Evolutionary conservation across 1,140 invertebrate genomes (phyloP).

Genomic region (Mizuhopecten yessoensis): DNA sequence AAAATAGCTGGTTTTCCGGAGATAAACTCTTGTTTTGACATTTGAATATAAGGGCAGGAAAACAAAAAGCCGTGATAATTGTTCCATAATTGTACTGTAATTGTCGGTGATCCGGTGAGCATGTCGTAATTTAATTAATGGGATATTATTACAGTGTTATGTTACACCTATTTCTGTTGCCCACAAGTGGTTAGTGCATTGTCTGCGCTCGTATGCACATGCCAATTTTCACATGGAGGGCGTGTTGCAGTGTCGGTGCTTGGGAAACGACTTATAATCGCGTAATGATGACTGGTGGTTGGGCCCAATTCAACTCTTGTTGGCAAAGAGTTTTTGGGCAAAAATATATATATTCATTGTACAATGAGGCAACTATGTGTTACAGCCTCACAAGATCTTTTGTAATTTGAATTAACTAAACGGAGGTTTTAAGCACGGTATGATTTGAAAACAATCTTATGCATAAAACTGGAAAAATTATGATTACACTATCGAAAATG

Average conservation of each 20-base stretch:
- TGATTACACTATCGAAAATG: too few species aligned
- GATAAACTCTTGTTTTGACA: constrained; percentile 28
- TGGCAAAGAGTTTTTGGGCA: too few species aligned
- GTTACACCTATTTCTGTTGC: neutral
- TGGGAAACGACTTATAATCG: too few species aligned
- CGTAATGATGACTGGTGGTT: neutral
- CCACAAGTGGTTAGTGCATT: neutral
- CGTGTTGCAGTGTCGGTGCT: neutral
- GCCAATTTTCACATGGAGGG: neutral
- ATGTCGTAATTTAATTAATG: constrained; percentile 2
- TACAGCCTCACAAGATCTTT: too few species aligned
- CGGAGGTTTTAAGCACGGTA: too few species aligned
- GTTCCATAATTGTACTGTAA: neutral
- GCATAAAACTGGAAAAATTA: too few species aligned
- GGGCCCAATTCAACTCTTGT: too few species aligned
- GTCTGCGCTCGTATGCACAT: neutral
- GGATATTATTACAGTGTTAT: constrained; percentile 29
- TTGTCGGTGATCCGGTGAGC: neutral
- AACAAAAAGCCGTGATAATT: neutral
- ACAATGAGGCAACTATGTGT: too few species aligned
- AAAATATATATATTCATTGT: too few species aligned
- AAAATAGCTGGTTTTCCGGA: neutral
- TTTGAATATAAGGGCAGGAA: neutral
- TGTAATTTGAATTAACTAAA: too few species aligned
- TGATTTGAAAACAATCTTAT: too few species aligned